Percentiles rank a stretch among this genome's conserved stretches.
phyloP scores from a whole-genome alignment of 2,888 invertebrate species.

The Graphium colonna region DNA sequence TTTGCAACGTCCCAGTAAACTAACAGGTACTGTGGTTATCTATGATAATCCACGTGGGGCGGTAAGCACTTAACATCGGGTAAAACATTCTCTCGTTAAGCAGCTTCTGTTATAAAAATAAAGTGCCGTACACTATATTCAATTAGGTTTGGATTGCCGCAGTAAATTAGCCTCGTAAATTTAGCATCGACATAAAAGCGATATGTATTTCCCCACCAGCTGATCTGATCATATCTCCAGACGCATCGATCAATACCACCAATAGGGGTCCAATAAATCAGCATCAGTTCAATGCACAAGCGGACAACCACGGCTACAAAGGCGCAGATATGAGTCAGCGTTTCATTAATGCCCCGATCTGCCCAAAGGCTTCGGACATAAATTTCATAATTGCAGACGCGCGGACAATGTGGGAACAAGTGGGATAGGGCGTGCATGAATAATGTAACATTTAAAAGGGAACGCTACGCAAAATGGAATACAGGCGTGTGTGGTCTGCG shows the following conservation, averaged over 20 bases:
- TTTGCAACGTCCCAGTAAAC: no score
- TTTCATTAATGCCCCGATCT: slow-evolving; percentile 54
- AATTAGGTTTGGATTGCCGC: background rate
- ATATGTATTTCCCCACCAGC: background rate
- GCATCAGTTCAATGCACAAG: slow-evolving; percentile 60
- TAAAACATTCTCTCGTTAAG: background rate
- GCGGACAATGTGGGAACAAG: slow-evolving; percentile 73
- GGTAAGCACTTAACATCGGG: background rate
- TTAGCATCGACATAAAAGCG: background rate
- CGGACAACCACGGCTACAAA: slow-evolving; percentile 61
- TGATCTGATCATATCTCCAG: slow-evolving; percentile 43
- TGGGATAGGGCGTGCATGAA: slow-evolving; percentile 62
- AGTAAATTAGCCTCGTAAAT: background rate
- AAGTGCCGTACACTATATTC: background rate
- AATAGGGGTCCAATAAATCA: slow-evolving; percentile 67
- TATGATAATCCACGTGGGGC: background rate
- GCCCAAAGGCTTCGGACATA: slow-evolving; percentile 71
- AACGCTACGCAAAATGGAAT: slow-evolving; percentile 23
- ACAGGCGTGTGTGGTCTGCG: background rate
- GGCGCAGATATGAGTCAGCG: slow-evolving; percentile 61
- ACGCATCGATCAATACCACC: slow-evolving; percentile 65
- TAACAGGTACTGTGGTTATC: no score
- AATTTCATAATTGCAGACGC: slow-evolving; percentile 71
- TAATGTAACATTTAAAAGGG: slow-evolving; percentile 62
- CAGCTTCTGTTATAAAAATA: background rate